Conservation (phyloP, 2,888 invertebrate genomes). For the Conus canariensis region DNA sequence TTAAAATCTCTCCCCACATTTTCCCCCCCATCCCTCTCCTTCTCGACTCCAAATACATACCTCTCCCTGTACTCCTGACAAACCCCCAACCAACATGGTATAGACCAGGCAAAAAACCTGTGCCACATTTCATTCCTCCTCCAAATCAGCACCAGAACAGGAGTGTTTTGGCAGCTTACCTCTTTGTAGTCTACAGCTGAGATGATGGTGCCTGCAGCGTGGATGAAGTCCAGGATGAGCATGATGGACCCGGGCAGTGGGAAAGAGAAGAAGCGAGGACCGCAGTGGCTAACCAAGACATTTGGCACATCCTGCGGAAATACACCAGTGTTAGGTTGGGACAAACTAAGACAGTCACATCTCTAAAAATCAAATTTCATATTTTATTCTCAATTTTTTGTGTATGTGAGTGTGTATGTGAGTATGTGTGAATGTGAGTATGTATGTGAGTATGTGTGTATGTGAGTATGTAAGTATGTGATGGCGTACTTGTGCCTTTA, state of each 20-base stretch:
- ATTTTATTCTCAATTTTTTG: background rate
- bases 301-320: slow-evolving; percentile 86
- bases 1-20: no score
- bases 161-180: slow-evolving; percentile 69
- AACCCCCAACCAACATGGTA: no score
- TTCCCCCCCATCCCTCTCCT: no score
- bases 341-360: no score
- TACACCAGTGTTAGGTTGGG: background rate
- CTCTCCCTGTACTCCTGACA: no score
- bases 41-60: no score
- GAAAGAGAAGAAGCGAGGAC: slow-evolving; percentile 91
- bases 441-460: background rate
- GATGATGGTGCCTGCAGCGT: slow-evolving; percentile 92
- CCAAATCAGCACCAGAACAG: background rate
- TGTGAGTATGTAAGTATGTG: background rate
- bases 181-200: slow-evolving; percentile 85
- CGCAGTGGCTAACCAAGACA: slow-evolving; percentile 88
- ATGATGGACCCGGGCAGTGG: slow-evolving; percentile 93
- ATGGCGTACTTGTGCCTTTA: no score
- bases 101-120: no score
- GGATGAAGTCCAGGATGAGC: slow-evolving; percentile 91
- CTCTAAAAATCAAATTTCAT: background rate
- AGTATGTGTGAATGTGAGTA: background rate
- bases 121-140: no score
- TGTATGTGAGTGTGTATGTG: background rate